A percentile compares a stretch with the other conserved stretches of the same genome.
Conservation (phyloP, 1,140 invertebrate species). For the Cryptotermes secundus region DNA sequence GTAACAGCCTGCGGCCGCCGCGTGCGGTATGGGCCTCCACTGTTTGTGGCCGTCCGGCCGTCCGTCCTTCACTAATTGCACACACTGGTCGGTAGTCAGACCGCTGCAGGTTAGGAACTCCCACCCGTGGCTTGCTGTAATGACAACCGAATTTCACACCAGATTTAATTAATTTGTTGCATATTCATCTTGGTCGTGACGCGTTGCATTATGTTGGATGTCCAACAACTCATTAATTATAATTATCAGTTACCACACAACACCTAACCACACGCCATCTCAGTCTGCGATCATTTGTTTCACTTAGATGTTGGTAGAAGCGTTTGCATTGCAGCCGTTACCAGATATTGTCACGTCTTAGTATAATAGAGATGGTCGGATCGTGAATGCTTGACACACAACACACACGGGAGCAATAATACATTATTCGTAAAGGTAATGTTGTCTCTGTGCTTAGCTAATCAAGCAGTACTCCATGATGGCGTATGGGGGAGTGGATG, state of each 20-base stretch:
- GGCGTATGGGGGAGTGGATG: no score
- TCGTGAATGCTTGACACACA: no score
- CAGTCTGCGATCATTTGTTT: no score
- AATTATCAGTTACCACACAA: slow-evolving; percentile 16
- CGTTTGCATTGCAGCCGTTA: no score
- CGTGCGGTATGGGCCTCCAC: not conserved
- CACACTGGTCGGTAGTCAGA: not conserved
- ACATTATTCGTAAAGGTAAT: no score
- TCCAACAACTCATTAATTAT: not conserved
- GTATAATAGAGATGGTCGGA: no score
- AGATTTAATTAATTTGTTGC: slow-evolving; percentile 10
- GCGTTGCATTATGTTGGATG: not conserved
- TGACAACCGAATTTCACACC: slow-evolving; percentile 18
- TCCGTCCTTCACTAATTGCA: not conserved
- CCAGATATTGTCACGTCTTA: no score
- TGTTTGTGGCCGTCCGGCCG: not conserved
- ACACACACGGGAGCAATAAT: no score
- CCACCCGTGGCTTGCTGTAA: not conserved
- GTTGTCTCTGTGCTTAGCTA: no score
- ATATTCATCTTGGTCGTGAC: not conserved
- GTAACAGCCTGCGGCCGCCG: no score
- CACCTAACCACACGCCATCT: not conserved
- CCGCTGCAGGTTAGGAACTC: not conserved
- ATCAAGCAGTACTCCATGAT: no score
- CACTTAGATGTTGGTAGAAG: no score